Percentiles rank a stretch among this genome's conserved stretches.
phyloP scores from a whole-genome alignment of 2,113 vertebrate species.

The Isurus oxyrinchus region DNA sequence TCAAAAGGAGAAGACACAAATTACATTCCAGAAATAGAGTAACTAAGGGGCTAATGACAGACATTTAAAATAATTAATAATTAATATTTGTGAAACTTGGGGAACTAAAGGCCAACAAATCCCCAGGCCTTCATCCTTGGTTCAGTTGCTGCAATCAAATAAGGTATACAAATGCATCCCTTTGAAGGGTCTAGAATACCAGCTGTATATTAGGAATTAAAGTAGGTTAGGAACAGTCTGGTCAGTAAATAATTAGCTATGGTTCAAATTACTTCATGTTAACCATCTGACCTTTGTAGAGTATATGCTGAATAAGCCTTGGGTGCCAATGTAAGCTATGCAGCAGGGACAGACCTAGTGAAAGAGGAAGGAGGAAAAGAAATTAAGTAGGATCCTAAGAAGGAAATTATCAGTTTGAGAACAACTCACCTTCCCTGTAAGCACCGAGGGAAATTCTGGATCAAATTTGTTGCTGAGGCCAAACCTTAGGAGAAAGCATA shows the following conservation, averaged over 20 bases:
- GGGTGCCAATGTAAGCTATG: neutral
- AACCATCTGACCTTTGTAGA: neutral
- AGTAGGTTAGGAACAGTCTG: neutral
- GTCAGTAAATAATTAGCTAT: neutral
- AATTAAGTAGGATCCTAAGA: neutral
- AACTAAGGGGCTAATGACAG: neutral
- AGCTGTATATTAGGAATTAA: neutral
- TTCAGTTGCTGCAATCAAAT: neutral
- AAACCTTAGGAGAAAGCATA: slow-evolving; percentile 69
- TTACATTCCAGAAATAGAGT: neutral
- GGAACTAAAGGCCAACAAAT: neutral
- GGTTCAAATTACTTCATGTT: neutral
- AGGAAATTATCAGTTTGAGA: neutral
- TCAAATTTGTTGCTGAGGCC: slow-evolving; percentile 99
- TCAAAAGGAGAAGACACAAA: neutral
- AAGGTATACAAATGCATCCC: neutral
- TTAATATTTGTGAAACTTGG: too few species aligned
- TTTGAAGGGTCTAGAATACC: neutral
- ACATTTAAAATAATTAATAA: too few species aligned
- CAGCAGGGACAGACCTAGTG: neutral
- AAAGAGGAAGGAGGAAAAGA: neutral
- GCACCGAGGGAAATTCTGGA: slow-evolving; percentile 92
- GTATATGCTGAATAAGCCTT: neutral
- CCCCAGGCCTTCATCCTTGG: too few species aligned
- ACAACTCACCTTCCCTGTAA: slow-evolving; percentile 90